Conservation (phyloP, 2,797 vertebrate species). For the Stomatorhinus walkeri region DNA sequence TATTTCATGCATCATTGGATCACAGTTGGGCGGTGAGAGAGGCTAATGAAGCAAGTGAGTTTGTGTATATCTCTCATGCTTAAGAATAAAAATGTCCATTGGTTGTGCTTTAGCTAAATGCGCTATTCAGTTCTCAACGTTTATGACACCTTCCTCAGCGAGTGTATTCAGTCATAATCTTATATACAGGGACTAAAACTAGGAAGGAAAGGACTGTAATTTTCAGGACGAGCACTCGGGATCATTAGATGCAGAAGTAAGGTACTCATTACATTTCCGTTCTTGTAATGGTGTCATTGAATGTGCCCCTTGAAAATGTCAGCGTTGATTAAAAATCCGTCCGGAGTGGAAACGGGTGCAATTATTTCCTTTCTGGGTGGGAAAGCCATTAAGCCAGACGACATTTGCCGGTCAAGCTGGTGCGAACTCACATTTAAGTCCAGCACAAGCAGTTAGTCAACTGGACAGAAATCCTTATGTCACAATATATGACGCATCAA, state of each 20-base stretch:
- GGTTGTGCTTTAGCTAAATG: background rate
- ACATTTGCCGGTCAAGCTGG: background rate
- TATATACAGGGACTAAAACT: background rate
- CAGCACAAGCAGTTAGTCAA: background rate
- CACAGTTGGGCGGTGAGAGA: background rate
- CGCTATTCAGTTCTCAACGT: background rate
- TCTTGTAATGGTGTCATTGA: background rate
- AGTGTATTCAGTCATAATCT: background rate
- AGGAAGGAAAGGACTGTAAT: background rate
- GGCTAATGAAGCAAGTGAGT: background rate
- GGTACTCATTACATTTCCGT: background rate
- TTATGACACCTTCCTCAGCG: background rate
- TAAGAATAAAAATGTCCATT: background rate
- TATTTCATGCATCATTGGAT: background rate
- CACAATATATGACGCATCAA: background rate
- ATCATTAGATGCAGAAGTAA: background rate
- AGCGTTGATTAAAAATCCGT: slow-evolving; percentile 1
- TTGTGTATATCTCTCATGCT: background rate
- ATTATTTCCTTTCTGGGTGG: slow-evolving; percentile 3
- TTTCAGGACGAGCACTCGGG: background rate
- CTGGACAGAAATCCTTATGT: background rate
- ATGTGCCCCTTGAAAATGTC: slow-evolving; percentile 14
- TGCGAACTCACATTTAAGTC: background rate
- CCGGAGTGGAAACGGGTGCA: background rate
- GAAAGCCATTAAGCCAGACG: background rate